These are phyloP conservation scores for Lycodopsis pacificus DNA, from an alignment of 2,797 vertebrate species.

Conservation along the genomic window DNA sequence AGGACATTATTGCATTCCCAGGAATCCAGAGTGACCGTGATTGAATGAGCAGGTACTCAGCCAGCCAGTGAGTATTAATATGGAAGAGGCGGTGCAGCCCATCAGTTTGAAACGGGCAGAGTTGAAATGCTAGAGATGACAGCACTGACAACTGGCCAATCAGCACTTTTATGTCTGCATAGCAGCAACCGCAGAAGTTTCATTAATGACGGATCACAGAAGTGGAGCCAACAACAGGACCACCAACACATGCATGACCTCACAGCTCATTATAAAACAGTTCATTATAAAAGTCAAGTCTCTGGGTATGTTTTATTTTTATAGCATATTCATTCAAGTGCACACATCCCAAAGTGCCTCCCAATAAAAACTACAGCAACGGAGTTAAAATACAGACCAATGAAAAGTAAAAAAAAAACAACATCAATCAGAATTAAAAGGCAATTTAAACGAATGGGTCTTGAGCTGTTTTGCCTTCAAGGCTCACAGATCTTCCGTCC, in stretches of 20 bases:
- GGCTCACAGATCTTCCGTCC: neutral
- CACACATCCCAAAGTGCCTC: neutral
- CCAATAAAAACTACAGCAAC: neutral
- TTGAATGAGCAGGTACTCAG: slow-evolving; percentile 44
- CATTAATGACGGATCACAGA: slow-evolving; percentile 31
- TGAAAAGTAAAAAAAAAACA: neutral
- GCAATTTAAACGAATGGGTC: neutral
- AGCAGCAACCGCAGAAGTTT: slow-evolving; percentile 26
- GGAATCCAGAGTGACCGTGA: slow-evolving; percentile 31
- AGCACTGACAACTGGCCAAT: slow-evolving; percentile 43
- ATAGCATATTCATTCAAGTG: neutral
- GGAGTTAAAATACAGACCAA: neutral
- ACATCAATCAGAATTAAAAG: neutral
- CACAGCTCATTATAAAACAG: neutral
- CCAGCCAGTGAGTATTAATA: slow-evolving; percentile 40
- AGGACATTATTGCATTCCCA: slow-evolving; percentile 27
- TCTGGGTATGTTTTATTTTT: neutral
- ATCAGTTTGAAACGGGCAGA: slow-evolving; percentile 40
- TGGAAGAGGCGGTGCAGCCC: slow-evolving; percentile 34
- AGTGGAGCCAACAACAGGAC: slow-evolving; percentile 8
- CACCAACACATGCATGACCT: neutral
- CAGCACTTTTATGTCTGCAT: slow-evolving; percentile 38
- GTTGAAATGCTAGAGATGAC: slow-evolving; percentile 38
- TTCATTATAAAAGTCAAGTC: neutral
- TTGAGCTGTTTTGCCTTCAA: neutral